These are phyloP conservation scores for Bombus affinis DNA, from an alignment of 1,140 invertebrate genomes.

Conservation along the genomic window DNA sequence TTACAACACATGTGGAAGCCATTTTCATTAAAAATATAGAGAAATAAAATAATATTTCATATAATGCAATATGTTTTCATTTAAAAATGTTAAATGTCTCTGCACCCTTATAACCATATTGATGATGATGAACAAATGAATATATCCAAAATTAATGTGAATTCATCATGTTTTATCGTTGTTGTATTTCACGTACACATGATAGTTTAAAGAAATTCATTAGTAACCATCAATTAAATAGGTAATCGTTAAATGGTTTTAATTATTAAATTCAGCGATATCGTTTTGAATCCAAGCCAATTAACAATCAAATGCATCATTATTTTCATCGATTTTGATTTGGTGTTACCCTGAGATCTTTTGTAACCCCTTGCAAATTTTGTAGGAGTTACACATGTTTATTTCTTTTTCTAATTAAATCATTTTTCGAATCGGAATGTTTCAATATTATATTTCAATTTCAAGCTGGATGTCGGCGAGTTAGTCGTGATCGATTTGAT, in stretches of 20 bases:
- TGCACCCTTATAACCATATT: neutral
- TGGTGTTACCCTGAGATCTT: conserved; percentile 63
- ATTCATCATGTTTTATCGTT: conserved; percentile 15
- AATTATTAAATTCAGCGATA: conserved; percentile 8
- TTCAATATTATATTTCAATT: conserved; percentile 49
- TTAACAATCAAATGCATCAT: conserved; percentile 41
- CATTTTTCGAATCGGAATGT: conserved; percentile 67
- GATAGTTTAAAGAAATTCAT: neutral
- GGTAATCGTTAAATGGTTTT: neutral
- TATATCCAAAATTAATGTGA: neutral
- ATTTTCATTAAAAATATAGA: conserved; percentile 31
- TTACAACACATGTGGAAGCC: conserved; percentile 45
- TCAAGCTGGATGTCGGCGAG: conserved; percentile 51
- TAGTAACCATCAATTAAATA: conserved; percentile 5
- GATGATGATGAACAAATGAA: neutral
- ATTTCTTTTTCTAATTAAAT: conserved; percentile 53
- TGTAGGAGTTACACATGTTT: conserved; percentile 42
- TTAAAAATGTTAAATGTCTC: neutral
- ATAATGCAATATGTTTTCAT: neutral
- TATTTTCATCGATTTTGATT: conserved; percentile 59
- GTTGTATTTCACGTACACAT: neutral
- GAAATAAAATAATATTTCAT: conserved; percentile 39
- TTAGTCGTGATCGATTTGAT: conserved; percentile 47
- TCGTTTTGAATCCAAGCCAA: conserved; percentile 48
- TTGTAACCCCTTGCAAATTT: conserved; percentile 58